phyloP scores from a whole-genome alignment of 2,888 invertebrate genomes.

The Lasioglossum pauxillum region DNA sequence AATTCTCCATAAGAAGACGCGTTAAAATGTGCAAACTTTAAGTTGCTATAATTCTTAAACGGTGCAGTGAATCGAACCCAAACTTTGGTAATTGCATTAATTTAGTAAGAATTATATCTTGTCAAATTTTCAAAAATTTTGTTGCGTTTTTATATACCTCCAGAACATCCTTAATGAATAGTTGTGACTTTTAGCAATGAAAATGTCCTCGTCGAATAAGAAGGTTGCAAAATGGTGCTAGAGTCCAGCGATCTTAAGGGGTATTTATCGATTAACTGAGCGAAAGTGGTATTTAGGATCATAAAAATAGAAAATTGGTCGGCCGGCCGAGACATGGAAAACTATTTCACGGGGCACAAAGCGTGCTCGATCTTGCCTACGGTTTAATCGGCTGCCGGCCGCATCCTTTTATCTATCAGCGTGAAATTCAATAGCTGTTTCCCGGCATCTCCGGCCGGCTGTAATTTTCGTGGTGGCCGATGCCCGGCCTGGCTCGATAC shows the following conservation, averaged over 20 bases:
- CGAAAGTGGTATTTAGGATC: constrained; percentile 2
- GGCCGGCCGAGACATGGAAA: neutral
- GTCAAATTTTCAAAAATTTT: too few relatives aligned
- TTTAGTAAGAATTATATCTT: too few relatives aligned
- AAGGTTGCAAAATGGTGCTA: too few relatives aligned
- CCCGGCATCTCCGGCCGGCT: constrained; percentile 11
- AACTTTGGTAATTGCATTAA: too few relatives aligned
- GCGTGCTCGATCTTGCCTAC: neutral
- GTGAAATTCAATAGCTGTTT: constrained; percentile 17
- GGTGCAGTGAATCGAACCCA: too few relatives aligned
- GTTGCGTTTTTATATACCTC: too few relatives aligned
- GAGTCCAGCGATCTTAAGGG: neutral
- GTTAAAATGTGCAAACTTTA: too few relatives aligned
- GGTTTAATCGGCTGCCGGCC: neutral
- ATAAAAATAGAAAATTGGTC: constrained; percentile 10
- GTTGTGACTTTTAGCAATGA: too few relatives aligned
- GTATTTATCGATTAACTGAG: neutral
- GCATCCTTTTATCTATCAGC: constrained; percentile 1
- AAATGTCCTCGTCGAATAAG: neutral
- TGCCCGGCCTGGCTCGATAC: constrained; percentile 14
- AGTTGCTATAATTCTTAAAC: too few relatives aligned
- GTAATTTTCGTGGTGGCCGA: constrained; percentile 25
- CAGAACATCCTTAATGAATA: too few relatives aligned
- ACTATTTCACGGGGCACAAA: neutral
- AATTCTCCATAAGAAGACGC: too few relatives aligned